Evolutionary conservation across 2,797 vertebrate species (phyloP), one percentile per base, ranked within the genome.

Genomic region (Phalloptychus januarius): DNA sequence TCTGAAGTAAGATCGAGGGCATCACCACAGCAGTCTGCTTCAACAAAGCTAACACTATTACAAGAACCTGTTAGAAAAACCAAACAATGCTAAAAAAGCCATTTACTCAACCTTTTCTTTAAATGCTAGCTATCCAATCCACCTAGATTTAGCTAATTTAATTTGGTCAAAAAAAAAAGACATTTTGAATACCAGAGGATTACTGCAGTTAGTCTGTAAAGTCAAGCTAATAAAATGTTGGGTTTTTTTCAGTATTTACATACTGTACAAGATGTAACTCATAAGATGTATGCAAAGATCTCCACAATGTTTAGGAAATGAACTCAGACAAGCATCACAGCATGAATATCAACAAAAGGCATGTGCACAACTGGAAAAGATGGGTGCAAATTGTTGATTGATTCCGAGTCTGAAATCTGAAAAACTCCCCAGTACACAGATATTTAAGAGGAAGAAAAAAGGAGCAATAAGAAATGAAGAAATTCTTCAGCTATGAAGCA

Each of bases 341-440:
- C 80, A 85, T 20, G 12, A 45, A 80, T 84, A 81, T 78, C 77
- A 74, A 80, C 74, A 77, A 73, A 86, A 82, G 15, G 31, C 36
- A 50, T 50, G 70, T 79, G 54, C 31, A 54, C 83, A 85, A 87
- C 80, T 72, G 63, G 85, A 78, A 80, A 84, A 74, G 65, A 72
- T 74, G 83, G 75, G 83, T 78, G 67, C 71, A 80, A 79, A 72
- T 85, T 93, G 90, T 90, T 94, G 93, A 89, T 80, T 91, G 86
- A 48, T 83, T 78, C 85, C 71, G 61, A 78, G 80, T 79, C 63
- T 82, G 76, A 80, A 88, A 85, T 92, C 79, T 83, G 80, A 83
- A 90, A 85, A 36, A 87, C 76, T 88, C 83, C 15, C 36, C 8
- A 75, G 25, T 42, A 75, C 44, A 77, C 11, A 67, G 75, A 71